A percentile compares a stretch with the other conserved stretches of the same genome.
Conservation (phyloP, 1,140 invertebrate genomes). For the Lerema accius region DNA sequence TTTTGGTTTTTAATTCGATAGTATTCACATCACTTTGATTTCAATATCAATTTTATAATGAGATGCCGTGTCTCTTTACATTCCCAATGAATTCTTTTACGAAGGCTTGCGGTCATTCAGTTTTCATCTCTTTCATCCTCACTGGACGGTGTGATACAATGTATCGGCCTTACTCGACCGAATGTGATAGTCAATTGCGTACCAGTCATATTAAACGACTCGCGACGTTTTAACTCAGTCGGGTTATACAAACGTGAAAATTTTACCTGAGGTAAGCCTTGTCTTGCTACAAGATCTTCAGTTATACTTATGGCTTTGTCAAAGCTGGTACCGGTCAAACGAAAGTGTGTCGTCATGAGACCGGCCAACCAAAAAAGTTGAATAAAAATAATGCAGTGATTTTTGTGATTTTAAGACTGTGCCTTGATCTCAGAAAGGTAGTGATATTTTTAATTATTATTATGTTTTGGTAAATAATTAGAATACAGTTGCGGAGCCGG, state of each 20-base stretch:
- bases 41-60: constrained; percentile 10
- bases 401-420: constrained; percentile 56
- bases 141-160: constrained; percentile 58
- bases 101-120: constrained; percentile 54
- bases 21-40: neutral
- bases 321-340: constrained; percentile 41
- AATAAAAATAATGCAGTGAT: constrained; percentile 65
- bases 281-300: constrained; percentile 60
- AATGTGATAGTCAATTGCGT: neutral
- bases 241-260: constrained; percentile 66
- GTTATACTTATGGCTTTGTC: constrained; percentile 61
- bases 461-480: constrained; percentile 29
- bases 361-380: constrained; percentile 48
- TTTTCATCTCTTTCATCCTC: constrained; percentile 67
- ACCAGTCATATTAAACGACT: constrained; percentile 4
- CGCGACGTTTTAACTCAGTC: constrained; percentile 36
- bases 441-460: constrained; percentile 39
- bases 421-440: constrained; percentile 60
- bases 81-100: constrained; percentile 35
- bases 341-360: constrained; percentile 36
- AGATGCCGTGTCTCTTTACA: constrained; percentile 5
- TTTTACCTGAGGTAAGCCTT: constrained; percentile 64
- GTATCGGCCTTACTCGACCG: constrained; percentile 45
- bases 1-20: neutral
- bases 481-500: constrained; percentile 60